Evolutionary conservation across 2,797 vertebrate genomes (phyloP), one percentile per base, ranked within the genome.

Genomic region (Nannoperca australis): DNA sequence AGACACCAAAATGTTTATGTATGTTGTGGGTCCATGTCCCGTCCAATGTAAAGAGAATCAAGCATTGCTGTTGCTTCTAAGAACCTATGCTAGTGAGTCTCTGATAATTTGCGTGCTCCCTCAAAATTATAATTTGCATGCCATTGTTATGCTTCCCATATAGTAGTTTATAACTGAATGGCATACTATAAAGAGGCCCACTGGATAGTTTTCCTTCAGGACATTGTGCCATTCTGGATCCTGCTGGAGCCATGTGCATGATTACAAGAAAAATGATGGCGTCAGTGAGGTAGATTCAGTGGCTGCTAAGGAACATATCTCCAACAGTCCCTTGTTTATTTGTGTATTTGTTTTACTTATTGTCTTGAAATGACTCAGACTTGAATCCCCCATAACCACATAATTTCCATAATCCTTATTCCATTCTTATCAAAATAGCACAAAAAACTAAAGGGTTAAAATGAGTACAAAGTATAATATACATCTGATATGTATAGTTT

Each of bases 401-500:
- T 40, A 0, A 27, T 85, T 73, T 40, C 30, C 13, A 62, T 75
- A 32, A 40, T n/a, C 27, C 14, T 60, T 32, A 78, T 82, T 30
- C 70, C 4, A 5, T 24, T 12, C n/a, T 72, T 49, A 64, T 72
- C 30, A 64, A 42, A 68, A 64, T 14, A 67, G 13, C 44, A 51
- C 15, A 76, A 36, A 44, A 72, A 82, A 64, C 0, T 49, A 73
- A 55, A 78, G 4, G 8, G 60, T 77, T 53, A 45, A 73, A 65
- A 59, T 20, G 3, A 58, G 68, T 24, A 69, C 60, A 73, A 56
- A 54, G 3, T 45, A 17, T 20, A 40, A 60, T 69, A 54, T 67
- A 81, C 17, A 69, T 60, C 12, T 56, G 5, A 49, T 59, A 51
- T 62, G 30, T 58, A 61, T 66, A 30, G 7, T 60, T 79, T 88